Evolutionary conservation across 2,797 vertebrate genomes (phyloP).

Genomic region (Todus mexicanus): DNA sequence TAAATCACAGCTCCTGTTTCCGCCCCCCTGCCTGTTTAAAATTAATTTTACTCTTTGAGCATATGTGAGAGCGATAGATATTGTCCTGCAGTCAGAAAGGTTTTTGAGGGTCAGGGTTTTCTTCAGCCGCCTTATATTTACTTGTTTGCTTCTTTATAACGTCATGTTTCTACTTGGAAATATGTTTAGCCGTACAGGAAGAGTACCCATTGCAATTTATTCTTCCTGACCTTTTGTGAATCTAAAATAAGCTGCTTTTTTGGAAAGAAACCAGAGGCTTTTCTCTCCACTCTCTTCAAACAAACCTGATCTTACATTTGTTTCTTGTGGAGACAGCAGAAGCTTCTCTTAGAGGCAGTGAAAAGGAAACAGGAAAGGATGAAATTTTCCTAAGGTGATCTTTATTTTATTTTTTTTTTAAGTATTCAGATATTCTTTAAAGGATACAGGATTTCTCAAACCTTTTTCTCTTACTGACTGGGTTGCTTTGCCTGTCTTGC

Average conservation of each 20-base stretch:
- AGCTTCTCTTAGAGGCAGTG: background rate
- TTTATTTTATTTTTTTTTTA: background rate
- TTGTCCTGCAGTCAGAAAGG: background rate
- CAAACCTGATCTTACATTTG: background rate
- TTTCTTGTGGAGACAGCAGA: background rate
- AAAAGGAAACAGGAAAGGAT: background rate
- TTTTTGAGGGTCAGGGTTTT: background rate
- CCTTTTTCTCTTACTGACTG: background rate
- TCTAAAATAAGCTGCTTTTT: constrained; percentile 30
- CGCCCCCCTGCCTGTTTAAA: background rate
- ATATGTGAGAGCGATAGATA: background rate
- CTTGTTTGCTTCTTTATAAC: background rate
- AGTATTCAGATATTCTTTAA: background rate
- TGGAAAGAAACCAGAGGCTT: constrained; percentile 19
- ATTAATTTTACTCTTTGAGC: background rate
- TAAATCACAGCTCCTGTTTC: background rate
- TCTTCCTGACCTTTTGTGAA: constrained; percentile 21
- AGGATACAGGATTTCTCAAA: background rate
- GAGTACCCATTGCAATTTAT: constrained; percentile 6
- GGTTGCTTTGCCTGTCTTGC: background rate
- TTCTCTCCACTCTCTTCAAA: background rate
- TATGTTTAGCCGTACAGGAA: background rate
- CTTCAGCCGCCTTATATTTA: background rate
- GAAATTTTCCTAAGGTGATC: background rate
- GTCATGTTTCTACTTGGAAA: background rate